Conservation (phyloP, 2,797 vertebrate species). For the Hirundo rustica region DNA sequence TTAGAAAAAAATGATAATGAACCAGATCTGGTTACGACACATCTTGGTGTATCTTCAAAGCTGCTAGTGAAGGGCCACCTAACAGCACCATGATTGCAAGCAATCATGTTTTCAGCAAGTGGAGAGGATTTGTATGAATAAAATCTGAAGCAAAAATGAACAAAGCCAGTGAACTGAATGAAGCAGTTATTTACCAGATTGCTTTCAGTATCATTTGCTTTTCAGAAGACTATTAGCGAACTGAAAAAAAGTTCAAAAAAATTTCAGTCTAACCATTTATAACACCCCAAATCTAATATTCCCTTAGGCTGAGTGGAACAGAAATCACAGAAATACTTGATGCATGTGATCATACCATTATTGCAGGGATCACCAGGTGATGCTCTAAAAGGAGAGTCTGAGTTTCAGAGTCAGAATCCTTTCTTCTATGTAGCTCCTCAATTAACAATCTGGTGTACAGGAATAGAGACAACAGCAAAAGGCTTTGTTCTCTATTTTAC, state of each 20-base stretch:
- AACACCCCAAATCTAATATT: background rate
- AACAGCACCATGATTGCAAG: background rate
- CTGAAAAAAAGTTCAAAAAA: background rate
- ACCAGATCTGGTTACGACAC: background rate
- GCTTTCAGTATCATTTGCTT: background rate
- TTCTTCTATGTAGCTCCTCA: background rate
- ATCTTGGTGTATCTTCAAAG: background rate
- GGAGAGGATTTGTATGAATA: background rate
- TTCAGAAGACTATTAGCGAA: background rate
- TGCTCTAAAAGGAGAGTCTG: background rate
- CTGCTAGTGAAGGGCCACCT: background rate
- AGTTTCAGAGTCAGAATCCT: background rate
- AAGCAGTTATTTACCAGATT: background rate
- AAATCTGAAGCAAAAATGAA: background rate
- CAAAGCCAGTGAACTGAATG: background rate
- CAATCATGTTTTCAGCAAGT: background rate
- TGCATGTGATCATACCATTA: background rate
- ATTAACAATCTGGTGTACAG: background rate
- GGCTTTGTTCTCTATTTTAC: background rate
- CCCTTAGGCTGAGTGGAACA: background rate
- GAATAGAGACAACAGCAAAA: background rate
- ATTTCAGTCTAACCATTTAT: background rate
- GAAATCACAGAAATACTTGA: background rate
- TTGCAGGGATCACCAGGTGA: background rate
- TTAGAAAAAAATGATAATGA: background rate